A percentile compares a stretch with the other conserved stretches of the same genome.
phyloP scores from a whole-genome alignment of 2,888 invertebrate genomes.

The Macaria liturata region DNA sequence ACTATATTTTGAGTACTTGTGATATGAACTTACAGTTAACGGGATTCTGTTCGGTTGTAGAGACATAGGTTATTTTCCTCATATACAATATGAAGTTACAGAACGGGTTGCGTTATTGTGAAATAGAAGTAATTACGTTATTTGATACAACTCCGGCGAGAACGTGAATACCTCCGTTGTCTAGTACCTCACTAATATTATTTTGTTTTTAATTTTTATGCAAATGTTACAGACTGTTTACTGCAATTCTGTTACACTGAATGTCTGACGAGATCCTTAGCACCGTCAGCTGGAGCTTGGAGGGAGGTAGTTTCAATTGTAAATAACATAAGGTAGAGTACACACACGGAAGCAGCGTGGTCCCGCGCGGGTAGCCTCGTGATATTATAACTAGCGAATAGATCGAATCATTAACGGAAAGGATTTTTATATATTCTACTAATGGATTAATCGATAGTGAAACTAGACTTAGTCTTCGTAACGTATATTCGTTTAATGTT shows the following conservation, averaged over 20 bases:
- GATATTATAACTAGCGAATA: slow-evolving; percentile 82
- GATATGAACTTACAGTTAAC: slow-evolving; percentile 72
- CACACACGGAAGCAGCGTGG: slow-evolving; percentile 61
- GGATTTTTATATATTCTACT: slow-evolving; percentile 83
- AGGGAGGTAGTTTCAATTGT: slow-evolving; percentile 80
- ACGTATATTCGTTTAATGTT: slow-evolving; percentile 53
- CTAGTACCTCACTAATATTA: slow-evolving; percentile 78
- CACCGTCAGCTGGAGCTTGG: slow-evolving; percentile 69
- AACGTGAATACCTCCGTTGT: slow-evolving; percentile 70
- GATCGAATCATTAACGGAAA: slow-evolving; percentile 81
- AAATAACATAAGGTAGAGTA: slow-evolving; percentile 76
- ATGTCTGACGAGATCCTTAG: slow-evolving; percentile 34
- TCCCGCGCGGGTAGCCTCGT: slow-evolving; percentile 69
- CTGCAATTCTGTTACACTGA: slow-evolving; percentile 36
- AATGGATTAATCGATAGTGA: slow-evolving; percentile 80
- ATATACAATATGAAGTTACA: slow-evolving; percentile 39
- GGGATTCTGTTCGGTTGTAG: slow-evolving; percentile 43
- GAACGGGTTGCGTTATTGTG: slow-evolving; percentile 43
- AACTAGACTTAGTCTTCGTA: slow-evolving; percentile 72
- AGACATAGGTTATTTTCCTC: slow-evolving; percentile 16
- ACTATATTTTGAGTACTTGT: slow-evolving; percentile 72
- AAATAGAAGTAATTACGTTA: slow-evolving; percentile 37
- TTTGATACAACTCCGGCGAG: slow-evolving; percentile 39
- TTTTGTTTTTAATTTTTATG: slow-evolving; percentile 78
- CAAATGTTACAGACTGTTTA: slow-evolving; percentile 67